Base-by-base conservation (phyloP, 2,113 vertebrate genomes). In the Triplophysa dalaica region DNA sequence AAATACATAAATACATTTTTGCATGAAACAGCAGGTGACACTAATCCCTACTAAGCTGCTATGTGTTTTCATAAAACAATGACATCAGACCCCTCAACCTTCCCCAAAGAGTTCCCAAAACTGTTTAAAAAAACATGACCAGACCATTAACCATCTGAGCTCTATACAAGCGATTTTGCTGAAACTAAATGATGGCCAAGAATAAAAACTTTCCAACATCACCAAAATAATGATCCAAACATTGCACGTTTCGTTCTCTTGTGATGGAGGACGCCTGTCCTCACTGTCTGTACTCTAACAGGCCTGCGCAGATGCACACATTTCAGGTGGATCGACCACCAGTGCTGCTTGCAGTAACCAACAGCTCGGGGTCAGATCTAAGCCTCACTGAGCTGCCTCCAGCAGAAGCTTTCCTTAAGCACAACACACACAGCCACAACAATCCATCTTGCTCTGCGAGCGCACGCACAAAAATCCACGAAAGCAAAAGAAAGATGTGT, bases 61-160 rank as follows among this genome's bases (percentile, higher is more conserved):
- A 70, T 73, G 48, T 75, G 22, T 75, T 75, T 72, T 63, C 61
- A 68, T 50, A 61, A 79, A 75, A 69, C 70, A 75, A 68, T 64
- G 50, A 26, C 24, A 75, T 22, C 41, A 66, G 41, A 41, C 8
- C 69, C 56, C 29, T 62, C 24, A 82, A 78, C 67, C 65, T 58
- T 50, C 66, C 74, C 48, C 24, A 58, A 58, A 68, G 48, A 60
- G n/a, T 43, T 61, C 17, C 24, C 38, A 62, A 78, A 68, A 69
- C 52, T 61, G 21, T 19, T 29, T 24, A 78, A 48, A n/a, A 21
- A n/a, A 26, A 45, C 11, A 12, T 12, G 9, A 45, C 43, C 43
- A 12, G 10, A 45, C 43, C 43, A 38, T 58, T 56, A 38, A 21
- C 24, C 9, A 9, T 70, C 13, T 17, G 8, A 56, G 24, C 69